Percentiles rank a stretch among this genome's conserved stretches.
These are phyloP conservation scores for Dasysyrphus albostriatus DNA, from an alignment of 2,888 invertebrate genomes.

Conservation along the genomic window DNA sequence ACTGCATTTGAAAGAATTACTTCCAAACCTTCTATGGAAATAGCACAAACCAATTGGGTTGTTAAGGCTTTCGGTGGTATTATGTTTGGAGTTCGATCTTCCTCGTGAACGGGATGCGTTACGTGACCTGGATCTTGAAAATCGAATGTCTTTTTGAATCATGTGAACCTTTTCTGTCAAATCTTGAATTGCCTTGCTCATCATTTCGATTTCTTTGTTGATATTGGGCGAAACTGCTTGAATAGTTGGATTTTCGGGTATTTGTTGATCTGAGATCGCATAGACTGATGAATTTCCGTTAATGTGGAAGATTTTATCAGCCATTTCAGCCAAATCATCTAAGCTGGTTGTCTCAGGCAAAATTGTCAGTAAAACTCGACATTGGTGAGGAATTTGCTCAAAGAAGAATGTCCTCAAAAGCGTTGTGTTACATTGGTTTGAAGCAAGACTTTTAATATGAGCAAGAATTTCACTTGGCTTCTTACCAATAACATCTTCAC, in stretches of 20 bases:
- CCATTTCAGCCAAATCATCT: too few relatives aligned
- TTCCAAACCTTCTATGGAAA: not conserved
- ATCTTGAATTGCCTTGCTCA: not conserved
- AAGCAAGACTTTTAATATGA: not conserved
- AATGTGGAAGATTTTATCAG: too few relatives aligned
- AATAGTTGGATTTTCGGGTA: not conserved
- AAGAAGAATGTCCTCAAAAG: constrained; percentile 14
- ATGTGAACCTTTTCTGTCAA: not conserved
- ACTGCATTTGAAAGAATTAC: constrained; percentile 1
- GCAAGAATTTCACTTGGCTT: constrained; percentile 2
- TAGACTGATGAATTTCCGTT: too few relatives aligned
- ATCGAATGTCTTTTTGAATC: too few relatives aligned
- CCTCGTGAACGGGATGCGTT: too few relatives aligned
- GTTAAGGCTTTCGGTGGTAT: not conserved
- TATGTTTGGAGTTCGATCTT: too few relatives aligned
- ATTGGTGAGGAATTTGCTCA: not conserved
- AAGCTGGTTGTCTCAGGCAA: too few relatives aligned
- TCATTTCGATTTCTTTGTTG: not conserved
- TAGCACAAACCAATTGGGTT: not conserved
- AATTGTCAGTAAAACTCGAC: too few relatives aligned
- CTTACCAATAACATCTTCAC: constrained; percentile 82
- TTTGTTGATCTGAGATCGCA: not conserved
- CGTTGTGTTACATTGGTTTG: constrained; percentile 1
- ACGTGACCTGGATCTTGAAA: too few relatives aligned
- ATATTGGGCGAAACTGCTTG: not conserved